Evolutionary conservation across 2,888 invertebrate species (phyloP), one percentile per base, ranked within the genome.

Genomic region (Hirtodrosophila alboralis): DNA sequence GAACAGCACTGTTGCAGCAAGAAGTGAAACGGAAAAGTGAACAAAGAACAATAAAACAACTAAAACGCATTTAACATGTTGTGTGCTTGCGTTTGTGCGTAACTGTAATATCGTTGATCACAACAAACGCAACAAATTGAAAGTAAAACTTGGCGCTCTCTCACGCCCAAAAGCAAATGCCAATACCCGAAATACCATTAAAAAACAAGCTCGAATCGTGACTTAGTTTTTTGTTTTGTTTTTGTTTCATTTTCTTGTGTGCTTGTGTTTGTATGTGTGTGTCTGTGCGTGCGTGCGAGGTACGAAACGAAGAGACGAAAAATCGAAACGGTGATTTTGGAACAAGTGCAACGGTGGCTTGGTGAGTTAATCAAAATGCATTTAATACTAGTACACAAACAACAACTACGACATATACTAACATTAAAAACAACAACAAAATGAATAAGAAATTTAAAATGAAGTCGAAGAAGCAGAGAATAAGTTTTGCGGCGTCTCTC

Each of bases 61-160:
- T 23, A 31, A 47, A 13, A 26, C 10, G 21, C 9, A 8, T 44
- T 38, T 21, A n/a, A n/a, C n/a, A n/a, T n/a, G n/a, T n/a, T 27
- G 28, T 23, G 28, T 34, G 18, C 4, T 21, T 33, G 40, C n/a
- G 47, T 30, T 16, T 16, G 18, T 31, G 36, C 18, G 27, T 47
- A 21, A 34, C n/a, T 21, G 13, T 14, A 54, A 23, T 18, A 8
- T 4, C 6, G 23, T 8, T 12, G 30, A 63, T 37, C 27, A 49
- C 21, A 67, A 68, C 44, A 54, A 54, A 45, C 21, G 9, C 33
- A 49, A 26, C 48, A 36, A 33, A 53, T 41, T 34, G 61, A 71
- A 69, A 69, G 61, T 52, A 66, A 69, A 69, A 71, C 61, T 53
- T 48, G 49, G 45, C 40, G 52, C 33, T 57, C 57, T 33, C 28